phyloP scores from a whole-genome alignment of 2,797 vertebrate genomes.

The Gobionotothen gibberifrons region DNA sequence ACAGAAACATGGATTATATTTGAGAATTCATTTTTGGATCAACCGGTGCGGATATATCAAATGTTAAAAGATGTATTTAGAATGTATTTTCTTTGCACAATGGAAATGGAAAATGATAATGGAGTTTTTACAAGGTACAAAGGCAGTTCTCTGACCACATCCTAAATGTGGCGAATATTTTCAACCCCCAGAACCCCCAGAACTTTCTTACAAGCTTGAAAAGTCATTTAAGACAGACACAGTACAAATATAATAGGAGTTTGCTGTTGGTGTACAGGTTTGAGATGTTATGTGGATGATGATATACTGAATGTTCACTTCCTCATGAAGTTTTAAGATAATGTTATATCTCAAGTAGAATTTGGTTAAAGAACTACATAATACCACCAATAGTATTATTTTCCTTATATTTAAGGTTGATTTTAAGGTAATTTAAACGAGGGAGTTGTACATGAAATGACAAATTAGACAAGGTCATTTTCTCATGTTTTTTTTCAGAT shows the following conservation, averaged over 20 bases:
- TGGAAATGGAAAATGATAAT: too few species aligned
- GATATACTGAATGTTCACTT: slow-evolving; percentile 3
- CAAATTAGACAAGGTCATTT: neutral
- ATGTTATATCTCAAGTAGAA: neutral
- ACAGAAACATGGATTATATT: neutral
- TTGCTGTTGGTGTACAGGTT: neutral
- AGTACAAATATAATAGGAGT: neutral
- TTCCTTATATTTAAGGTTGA: neutral
- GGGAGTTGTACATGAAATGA: neutral
- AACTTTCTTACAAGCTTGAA: too few species aligned
- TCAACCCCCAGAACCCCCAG: too few species aligned
- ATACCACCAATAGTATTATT: neutral
- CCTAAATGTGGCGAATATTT: too few species aligned
- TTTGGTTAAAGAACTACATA: neutral
- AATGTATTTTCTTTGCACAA: too few species aligned
- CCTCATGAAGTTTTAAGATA: neutral
- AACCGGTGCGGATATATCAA: neutral
- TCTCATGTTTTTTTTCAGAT: slow-evolving; percentile 44
- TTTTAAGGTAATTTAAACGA: neutral
- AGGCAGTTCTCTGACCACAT: too few species aligned
- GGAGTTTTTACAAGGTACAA: too few species aligned
- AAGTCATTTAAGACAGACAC: neutral
- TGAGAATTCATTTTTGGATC: neutral
- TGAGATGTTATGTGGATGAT: slow-evolving; percentile 1
- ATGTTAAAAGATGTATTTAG: neutral